Evolutionary conservation across 2,888 invertebrate genomes (phyloP).

Genomic region (Rhorus exstirpatorius): DNA sequence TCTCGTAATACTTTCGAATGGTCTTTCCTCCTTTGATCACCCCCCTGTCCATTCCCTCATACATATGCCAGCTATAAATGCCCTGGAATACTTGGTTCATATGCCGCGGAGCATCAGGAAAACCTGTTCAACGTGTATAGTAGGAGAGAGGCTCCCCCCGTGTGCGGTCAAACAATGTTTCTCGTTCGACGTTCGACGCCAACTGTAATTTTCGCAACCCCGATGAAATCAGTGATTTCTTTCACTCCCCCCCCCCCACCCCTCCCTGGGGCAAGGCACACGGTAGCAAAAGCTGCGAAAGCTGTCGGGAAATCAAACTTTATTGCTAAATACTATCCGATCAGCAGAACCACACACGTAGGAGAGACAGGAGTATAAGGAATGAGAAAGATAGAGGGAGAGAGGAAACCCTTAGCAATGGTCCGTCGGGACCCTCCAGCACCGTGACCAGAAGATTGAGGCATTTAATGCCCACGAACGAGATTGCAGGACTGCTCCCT

Average conservation of each 20-base stretch:
- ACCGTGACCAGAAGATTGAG: constrained; percentile 67
- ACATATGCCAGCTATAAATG: constrained; percentile 60
- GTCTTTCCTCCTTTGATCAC: constrained; percentile 9
- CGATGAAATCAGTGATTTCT: constrained; percentile 85
- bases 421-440: constrained; percentile 71
- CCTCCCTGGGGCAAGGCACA: constrained; percentile 31
- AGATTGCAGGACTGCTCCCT: constrained; percentile 73
- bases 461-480: constrained; percentile 78
- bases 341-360: constrained; percentile 83
- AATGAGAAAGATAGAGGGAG: constrained; percentile 23
- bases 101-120: constrained; percentile 26
- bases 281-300: constrained; percentile 69
- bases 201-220: constrained; percentile 85
- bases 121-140: constrained; percentile 38
- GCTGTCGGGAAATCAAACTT: constrained; percentile 84
- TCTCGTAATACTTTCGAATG: neutral
- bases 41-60: constrained; percentile 40
- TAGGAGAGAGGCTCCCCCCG: constrained; percentile 42
- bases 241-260: constrained; percentile 72
- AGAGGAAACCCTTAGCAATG: constrained; percentile 64
- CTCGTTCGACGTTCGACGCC: constrained; percentile 65
- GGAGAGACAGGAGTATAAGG: constrained; percentile 32
- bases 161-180: constrained; percentile 29
- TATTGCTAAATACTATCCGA: constrained; percentile 86
- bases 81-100: constrained; percentile 54